Evolutionary conservation across 1,140 invertebrate species (phyloP).

Genomic region (Drosophila busckii): DNA sequence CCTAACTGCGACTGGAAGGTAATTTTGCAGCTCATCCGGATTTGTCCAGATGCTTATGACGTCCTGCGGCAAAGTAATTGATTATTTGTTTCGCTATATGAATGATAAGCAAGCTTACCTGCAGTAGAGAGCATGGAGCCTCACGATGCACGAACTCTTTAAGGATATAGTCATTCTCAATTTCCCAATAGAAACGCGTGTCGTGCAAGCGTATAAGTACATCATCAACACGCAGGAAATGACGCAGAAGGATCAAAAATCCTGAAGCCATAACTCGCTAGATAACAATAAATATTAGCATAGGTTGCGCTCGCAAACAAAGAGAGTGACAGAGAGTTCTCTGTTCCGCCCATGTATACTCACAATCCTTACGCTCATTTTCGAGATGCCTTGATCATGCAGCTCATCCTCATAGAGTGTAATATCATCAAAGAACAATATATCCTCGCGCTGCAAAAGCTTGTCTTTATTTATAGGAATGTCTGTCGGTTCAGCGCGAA

Average conservation of each 20-base stretch:
- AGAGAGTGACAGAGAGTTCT: too few species aligned
- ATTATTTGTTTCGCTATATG: not conserved
- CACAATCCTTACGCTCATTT: constrained; percentile 95
- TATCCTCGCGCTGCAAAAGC: constrained; percentile 93
- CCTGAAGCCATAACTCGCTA: constrained; percentile 96
- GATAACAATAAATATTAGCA: not conserved
- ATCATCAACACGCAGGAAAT: constrained; percentile 96
- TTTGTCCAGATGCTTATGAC: constrained; percentile 80
- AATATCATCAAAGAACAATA: constrained; percentile 96
- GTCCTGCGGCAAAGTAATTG: constrained; percentile 57
- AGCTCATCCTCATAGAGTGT: constrained; percentile 98
- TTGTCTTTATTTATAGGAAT: constrained; percentile 95
- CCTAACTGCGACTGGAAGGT: constrained; percentile 79
- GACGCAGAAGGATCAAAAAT: constrained; percentile 94
- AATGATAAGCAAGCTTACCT: not conserved
- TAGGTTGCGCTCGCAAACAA: not conserved
- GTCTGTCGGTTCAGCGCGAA: constrained; percentile 83
- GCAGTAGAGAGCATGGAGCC: constrained; percentile 79
- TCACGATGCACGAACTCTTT: constrained; percentile 89
- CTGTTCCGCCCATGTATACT: too few species aligned
- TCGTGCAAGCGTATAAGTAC: constrained; percentile 94
- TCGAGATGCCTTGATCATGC: constrained; percentile 97
- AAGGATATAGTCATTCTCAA: constrained; percentile 86
- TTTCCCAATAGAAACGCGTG: constrained; percentile 94
- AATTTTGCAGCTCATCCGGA: constrained; percentile 81